Conservation (phyloP, 1,140 invertebrate genomes). For the Drosophila pallidifrons region DNA sequence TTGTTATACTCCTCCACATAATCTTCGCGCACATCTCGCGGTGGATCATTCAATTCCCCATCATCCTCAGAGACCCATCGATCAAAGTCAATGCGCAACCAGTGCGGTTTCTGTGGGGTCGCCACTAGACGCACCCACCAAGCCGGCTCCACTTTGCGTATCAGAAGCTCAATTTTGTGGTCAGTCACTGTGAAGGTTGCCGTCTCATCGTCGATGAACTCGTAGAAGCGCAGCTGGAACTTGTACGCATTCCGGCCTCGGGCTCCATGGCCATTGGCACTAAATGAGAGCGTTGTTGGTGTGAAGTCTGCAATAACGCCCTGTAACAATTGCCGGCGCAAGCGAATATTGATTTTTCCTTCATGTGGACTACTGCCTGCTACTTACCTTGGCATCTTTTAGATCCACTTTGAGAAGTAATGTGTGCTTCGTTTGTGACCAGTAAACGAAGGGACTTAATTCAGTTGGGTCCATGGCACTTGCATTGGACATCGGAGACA, state of each 20-base stretch:
- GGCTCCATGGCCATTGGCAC: slow-evolving; percentile 89
- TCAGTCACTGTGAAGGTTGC: slow-evolving; percentile 87
- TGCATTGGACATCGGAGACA: slow-evolving; percentile 27
- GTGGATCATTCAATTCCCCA: slow-evolving; percentile 88
- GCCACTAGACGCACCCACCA: slow-evolving; percentile 94
- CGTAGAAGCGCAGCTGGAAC: slow-evolving; percentile 90
- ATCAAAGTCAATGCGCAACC: slow-evolving; percentile 97
- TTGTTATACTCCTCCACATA: slow-evolving; percentile 92
- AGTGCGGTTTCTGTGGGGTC: slow-evolving; percentile 92
- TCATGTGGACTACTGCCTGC: background rate
- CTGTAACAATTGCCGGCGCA: slow-evolving; percentile 35
- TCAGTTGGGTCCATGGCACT: slow-evolving; percentile 37
- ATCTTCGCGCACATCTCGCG: slow-evolving; percentile 89
- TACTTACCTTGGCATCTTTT: slow-evolving; percentile 87
- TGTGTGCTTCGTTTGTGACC: slow-evolving; percentile 93
- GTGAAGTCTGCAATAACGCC: slow-evolving; percentile 85
- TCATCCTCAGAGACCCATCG: slow-evolving; percentile 91
- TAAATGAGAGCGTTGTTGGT: slow-evolving; percentile 87
- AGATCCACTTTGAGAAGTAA: slow-evolving; percentile 93
- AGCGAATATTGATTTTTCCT: slow-evolving; percentile 68
- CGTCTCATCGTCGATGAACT: slow-evolving; percentile 89
- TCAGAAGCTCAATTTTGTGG: slow-evolving; percentile 90
- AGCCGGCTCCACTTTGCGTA: slow-evolving; percentile 89
- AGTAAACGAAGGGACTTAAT: slow-evolving; percentile 95
- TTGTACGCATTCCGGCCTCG: slow-evolving; percentile 89